Evolutionary conservation across 2,888 invertebrate genomes (phyloP).

Genomic region (Tetragonula carbonaria): DNA sequence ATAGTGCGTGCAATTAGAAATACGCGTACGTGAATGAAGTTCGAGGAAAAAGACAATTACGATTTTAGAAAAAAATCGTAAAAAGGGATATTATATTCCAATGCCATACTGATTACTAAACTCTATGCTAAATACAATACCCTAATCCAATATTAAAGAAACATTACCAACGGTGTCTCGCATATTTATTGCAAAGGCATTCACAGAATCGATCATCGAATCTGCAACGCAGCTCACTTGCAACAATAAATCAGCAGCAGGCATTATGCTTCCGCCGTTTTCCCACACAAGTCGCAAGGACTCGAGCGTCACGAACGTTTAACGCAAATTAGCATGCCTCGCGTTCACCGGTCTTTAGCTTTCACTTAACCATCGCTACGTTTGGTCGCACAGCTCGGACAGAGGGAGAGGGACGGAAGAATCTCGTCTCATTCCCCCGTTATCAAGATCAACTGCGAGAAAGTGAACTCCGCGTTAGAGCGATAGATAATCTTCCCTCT

Average conservation of each 20-base stretch:
- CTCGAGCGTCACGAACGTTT: not conserved
- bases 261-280: conserved; percentile 3
- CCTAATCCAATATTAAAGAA: too few species aligned
- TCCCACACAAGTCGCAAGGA: not conserved
- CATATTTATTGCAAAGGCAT: too few species aligned
- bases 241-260: not conserved
- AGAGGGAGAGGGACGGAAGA: too few species aligned
- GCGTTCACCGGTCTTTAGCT: conserved; percentile 16
- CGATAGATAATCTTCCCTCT: conserved; percentile 23
- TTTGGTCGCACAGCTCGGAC: not conserved
- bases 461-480: conserved; percentile 15
- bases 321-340: conserved; percentile 23
- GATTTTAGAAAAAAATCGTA: too few species aligned
- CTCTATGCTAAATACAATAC: too few species aligned
- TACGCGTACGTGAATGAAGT: too few species aligned
- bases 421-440: not conserved
- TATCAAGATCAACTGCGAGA: conserved; percentile 35
- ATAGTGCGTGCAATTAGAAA: too few species aligned
- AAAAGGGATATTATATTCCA: too few species aligned
- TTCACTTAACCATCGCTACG: conserved; percentile 23
- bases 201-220: not conserved
- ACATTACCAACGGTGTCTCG: too few species aligned
- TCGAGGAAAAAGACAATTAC: too few species aligned
- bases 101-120: too few species aligned
- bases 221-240: not conserved